Base-by-base conservation (phyloP, 1,140 invertebrate genomes). In the Trichonephila clavipes region DNA sequence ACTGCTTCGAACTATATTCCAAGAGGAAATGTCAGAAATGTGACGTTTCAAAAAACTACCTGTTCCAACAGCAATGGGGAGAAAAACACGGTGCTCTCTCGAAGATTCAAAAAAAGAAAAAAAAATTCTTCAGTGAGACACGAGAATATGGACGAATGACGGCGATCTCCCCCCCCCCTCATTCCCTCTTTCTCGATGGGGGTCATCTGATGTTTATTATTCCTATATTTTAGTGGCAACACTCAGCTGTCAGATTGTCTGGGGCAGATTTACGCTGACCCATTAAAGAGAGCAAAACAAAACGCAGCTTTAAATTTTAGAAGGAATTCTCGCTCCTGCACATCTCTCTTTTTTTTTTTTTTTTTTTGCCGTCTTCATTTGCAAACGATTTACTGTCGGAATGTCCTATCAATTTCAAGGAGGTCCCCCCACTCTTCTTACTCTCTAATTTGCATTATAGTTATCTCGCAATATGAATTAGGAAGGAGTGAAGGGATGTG, bases 161-260 rank as follows among this genome's bases (percentile, higher is more conserved):
- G 51, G 51, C 34, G 72, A 64, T 21, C 72, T 40, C 28, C 28
- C 72, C 72, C 14, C 34, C 72, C 34, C 18, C 72, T 40, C 72
- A 18, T 16, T 12, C 69, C 69, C 69, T 21, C 14, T 77, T 6
- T 77, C 69, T 77, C 72, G 6, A 24, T 28, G 72, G 72, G 72
- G 72, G 24, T 40, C 28, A 4, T 77, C 28, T 40, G 72, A 77
- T 77, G 72, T 77, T 77, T 77, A 77, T 77, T 77, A 77, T 77
- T 77, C 72, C 28, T 34, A 14, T 24, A 77, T 77, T 77, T 77
- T 77, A 77, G 72, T 77, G 72, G 72, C 72, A 77, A 28, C 28
- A 34, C 18, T 40, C 72, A 77, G 34, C 72, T 77, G 72, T 77
- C 72, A 77, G 34, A 14, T 77, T 77, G 72, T 40, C 28, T 28